Base-by-base conservation (phyloP, 2,113 vertebrate genomes). In the Canis aureus region DNA sequence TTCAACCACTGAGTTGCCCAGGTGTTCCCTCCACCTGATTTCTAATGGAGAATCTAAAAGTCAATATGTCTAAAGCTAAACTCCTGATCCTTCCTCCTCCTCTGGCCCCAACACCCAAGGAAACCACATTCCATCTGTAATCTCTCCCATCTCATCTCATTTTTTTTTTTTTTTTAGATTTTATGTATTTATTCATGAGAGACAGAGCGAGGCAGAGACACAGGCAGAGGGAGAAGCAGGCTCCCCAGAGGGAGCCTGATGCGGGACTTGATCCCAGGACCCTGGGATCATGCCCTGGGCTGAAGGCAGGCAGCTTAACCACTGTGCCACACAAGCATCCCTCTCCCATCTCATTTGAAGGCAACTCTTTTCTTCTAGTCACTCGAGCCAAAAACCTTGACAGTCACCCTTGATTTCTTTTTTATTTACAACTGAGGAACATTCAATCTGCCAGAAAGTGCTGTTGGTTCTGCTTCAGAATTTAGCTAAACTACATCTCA, bases 341-440 rank as follows among this genome's bases (percentile, higher is more conserved):
- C 49, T 67, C 49, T 59, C 13, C 49, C 38, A 8, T 62, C 74
- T 81, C 19, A 38, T 49, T 11, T 69, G 32, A 71, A 9, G 5
- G 32, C 32, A 83, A 3, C 23, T 86, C 29, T 60, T 86, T 71
- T 60, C 82, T 78, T 57, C 59, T 35, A 35, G 57, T n/a, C 13
- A 76, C 51, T 69, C 29, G 71, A 55, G 43, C 55, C 88, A 92
- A 35, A 92, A 78, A 32, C 67, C 35, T 38, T 66, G 51, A 85
- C 35, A 51, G 67, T 49, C 49, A 83, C 73, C 20, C 35, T 89
- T 32, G 38, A 80, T 4, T 69, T 51, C 49, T 91, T 55, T 93
- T 93, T 71, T 27, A 86, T 78, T 92, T 62, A 62, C 60, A 91
- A 69, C 38, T n/a, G 60, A 84, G 64, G 93, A 96, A 85, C 22